Base-by-base conservation (phyloP, 2,888 invertebrate genomes). In the Diachrysia chrysitis region DNA sequence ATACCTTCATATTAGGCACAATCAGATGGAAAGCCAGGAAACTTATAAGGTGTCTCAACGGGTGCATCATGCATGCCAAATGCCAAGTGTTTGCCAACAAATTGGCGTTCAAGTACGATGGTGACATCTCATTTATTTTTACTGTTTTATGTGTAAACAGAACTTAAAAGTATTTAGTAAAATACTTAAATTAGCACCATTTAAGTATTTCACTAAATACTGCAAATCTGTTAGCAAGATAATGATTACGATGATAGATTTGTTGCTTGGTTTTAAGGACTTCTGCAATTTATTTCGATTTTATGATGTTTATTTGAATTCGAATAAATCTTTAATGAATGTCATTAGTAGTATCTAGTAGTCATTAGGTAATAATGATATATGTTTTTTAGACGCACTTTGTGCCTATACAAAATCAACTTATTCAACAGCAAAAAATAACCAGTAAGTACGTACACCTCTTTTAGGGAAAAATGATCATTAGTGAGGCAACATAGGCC, bases 51-150 rank as follows among this genome's bases (percentile, higher is more conserved):
- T 51, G 21, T 51, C 21, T 19, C 48, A 51, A 21, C 19, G 48
- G n/a, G 21, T 51, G 48, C 48, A 51, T 51, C 48, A 51, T 51
- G 48, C n/a, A 48, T 48, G 19, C 48, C 17, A 48, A 48, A 48
- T 48, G 48, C 48, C 48, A 51, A 10, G 19, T 51, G 21, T 51
- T 19, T 51, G 48, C 48, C 48, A 51, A 51, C 48, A 19, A 51
- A 19, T 51, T 51, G 48, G 48, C 48, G 19, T n/a, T 51, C 21
- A 21, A 51, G 48, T 51, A 51, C 48, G 48, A 51, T 51, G 48
- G 12, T 51, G 48, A 51, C 48, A 51, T 51, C 21, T 51, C 48
- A 51, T 21, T 51, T 51, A 21, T 51, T 51, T 51, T 51, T 21
- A 51, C 48, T 12, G 48, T 51, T 51, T 19, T 51, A 51, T 51